Evolutionary conservation across 2,113 vertebrate species (phyloP), one percentile per base, ranked within the genome.

Genomic region (Triplophysa dalaica): DNA sequence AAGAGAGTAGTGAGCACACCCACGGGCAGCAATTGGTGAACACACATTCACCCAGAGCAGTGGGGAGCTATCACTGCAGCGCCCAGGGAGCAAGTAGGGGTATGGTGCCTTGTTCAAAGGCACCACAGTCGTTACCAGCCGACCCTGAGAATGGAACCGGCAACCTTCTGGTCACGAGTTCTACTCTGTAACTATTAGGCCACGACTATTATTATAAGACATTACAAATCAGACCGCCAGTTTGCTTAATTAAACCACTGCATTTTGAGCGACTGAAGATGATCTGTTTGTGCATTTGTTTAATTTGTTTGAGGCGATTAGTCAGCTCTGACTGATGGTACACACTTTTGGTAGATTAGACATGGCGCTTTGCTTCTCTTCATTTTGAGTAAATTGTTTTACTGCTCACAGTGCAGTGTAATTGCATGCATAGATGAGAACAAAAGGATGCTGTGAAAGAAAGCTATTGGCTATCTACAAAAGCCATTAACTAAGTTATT

Each of bases 301-400:
- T 66, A 60, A 80, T 73, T 72, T 81, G 78, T 78, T 54, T 43
- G 48, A 43, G 52, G 48, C 43, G 74, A 77, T 67, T 54, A 68
- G 68, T 84, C 68, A 68, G 74, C 62, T 65, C 72, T 67, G 82
- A 48, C 67, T 74, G 77, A 84, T 81, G 70, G 58, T 22, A 73
- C 26, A 62, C 26, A 45, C 68, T 73, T 21, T 75, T 74, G 41
- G 61, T 83, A 83, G 78, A 81, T 84, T 81, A 84, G 82, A 73
- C 62, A 81, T 26, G 74, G 61, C 10, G 62, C 68, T 77, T 29
- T 77, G 68, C 41, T 70, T 56, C n/a, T 38, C 61, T 56, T 77
- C 64, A 80, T 67, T 77, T 66, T 26, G 41, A 77, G 17, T 38
- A 80, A 80, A 77, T 69, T 73, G 29, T 56, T 67, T 65, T 65